Conservation (phyloP, 2,797 vertebrate genomes). For the Phrynocephalus guinanensis region DNA sequence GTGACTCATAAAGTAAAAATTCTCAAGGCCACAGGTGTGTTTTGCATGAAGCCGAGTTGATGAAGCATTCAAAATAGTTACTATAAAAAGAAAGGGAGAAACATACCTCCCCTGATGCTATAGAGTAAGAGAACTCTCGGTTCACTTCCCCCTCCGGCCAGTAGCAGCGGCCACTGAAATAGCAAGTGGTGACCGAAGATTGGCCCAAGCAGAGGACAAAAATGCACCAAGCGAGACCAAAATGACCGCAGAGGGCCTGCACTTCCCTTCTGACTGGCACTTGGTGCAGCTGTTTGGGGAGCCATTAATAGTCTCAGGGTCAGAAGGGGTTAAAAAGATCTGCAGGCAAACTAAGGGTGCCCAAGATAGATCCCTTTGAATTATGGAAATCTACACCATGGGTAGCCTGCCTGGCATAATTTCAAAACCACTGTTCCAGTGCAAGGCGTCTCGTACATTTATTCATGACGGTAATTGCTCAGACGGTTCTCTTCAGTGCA, state of each 20-base stretch:
- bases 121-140: neutral
- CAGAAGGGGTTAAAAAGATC: neutral
- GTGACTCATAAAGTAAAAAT: too few relatives aligned
- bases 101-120: neutral
- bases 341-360: neutral
- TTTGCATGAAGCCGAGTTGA: too few relatives aligned
- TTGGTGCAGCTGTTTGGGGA: conserved; percentile 7
- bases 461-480: too few relatives aligned
- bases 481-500: too few relatives aligned
- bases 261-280: neutral
- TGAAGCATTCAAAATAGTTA: neutral
- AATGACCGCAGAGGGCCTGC: neutral
- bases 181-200: neutral
- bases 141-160: rapidly evolving
- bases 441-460: too few relatives aligned
- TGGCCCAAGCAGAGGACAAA: neutral
- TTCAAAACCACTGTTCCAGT: too few relatives aligned
- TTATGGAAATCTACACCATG: too few relatives aligned
- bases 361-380: neutral
- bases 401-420: too few relatives aligned
- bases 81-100: neutral
- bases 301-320: neutral
- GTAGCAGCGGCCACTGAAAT: neutral
- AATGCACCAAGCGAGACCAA: neutral
- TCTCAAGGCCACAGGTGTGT: too few relatives aligned